Conservation (phyloP, 2,113 vertebrate species). For the Echinops telfairi region DNA sequence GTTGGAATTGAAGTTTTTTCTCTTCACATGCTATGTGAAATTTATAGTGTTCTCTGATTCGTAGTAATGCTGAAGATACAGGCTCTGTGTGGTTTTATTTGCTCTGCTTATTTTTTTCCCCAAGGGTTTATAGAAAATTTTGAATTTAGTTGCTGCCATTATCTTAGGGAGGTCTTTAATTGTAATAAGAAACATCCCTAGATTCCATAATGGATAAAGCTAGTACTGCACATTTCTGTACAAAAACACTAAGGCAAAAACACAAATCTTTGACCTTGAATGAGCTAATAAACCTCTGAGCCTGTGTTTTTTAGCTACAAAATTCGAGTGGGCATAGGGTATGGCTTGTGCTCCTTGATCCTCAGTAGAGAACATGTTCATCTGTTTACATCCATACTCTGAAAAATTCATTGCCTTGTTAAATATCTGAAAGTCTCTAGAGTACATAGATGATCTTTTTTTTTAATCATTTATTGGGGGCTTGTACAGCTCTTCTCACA, state of each 20-base stretch:
- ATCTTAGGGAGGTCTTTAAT: slow-evolving; percentile 43
- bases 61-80: neutral
- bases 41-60: slow-evolving; percentile 23
- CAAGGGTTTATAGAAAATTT: slow-evolving; percentile 1
- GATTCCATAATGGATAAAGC: neutral
- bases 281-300: neutral
- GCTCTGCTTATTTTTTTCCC: neutral
- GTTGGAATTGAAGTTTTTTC: neutral
- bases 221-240: slow-evolving; percentile 2
- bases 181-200: slow-evolving; percentile 20
- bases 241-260: neutral
- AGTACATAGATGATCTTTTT: neutral
- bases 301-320: slow-evolving; percentile 6
- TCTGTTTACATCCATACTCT: slow-evolving; percentile 15
- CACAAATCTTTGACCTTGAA: slow-evolving; percentile 16
- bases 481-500: too few relatives aligned
- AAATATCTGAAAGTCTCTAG: slow-evolving; percentile 36
- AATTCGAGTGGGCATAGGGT: neutral
- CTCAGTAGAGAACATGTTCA: neutral
- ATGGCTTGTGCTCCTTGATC: neutral
- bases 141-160: slow-evolving; percentile 28
- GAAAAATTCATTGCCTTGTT: slow-evolving; percentile 35
- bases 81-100: neutral
- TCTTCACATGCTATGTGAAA: slow-evolving; percentile 1
- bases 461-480: too few relatives aligned